These are phyloP conservation scores for Melanocharis versteri DNA, from an alignment of 2,113 vertebrate genomes.

Conservation along the genomic window DNA sequence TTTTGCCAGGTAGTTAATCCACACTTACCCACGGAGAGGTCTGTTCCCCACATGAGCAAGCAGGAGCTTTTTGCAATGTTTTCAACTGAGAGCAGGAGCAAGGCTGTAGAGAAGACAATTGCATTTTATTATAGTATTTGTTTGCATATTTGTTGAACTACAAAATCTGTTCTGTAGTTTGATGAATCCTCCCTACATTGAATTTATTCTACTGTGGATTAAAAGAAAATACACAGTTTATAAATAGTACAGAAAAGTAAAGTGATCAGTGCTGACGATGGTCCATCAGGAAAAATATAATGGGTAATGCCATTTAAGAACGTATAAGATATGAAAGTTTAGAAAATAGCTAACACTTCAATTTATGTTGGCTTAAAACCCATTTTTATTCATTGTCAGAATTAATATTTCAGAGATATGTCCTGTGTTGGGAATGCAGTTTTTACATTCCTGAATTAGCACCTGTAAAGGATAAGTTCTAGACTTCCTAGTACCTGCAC, in stretches of 20 bases:
- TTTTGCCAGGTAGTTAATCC: not conserved
- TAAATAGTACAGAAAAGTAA: not conserved
- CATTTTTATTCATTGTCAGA: not conserved
- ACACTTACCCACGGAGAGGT: constrained; percentile 2
- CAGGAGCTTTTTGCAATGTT: not conserved
- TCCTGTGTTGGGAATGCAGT: not conserved
- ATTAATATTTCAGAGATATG: not conserved
- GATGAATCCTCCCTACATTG: not conserved
- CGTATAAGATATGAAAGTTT: not conserved
- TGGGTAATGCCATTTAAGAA: not conserved
- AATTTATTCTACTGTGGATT: not conserved
- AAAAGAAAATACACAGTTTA: not conserved
- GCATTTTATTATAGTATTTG: not conserved
- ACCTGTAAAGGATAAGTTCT: not conserved
- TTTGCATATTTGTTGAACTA: not conserved
- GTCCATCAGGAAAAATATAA: not conserved
- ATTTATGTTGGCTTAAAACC: not conserved
- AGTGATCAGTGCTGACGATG: not conserved
- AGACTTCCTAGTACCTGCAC: not conserved
- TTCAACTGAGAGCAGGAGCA: not conserved
- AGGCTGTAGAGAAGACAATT: not conserved
- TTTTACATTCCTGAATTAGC: not conserved
- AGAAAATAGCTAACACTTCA: not conserved
- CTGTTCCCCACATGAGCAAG: not conserved
- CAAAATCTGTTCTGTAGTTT: not conserved